Percentiles rank a stretch among this genome's conserved stretches.
phyloP scores from a whole-genome alignment of 2,888 invertebrate genomes.

The Cephus spinipes region DNA sequence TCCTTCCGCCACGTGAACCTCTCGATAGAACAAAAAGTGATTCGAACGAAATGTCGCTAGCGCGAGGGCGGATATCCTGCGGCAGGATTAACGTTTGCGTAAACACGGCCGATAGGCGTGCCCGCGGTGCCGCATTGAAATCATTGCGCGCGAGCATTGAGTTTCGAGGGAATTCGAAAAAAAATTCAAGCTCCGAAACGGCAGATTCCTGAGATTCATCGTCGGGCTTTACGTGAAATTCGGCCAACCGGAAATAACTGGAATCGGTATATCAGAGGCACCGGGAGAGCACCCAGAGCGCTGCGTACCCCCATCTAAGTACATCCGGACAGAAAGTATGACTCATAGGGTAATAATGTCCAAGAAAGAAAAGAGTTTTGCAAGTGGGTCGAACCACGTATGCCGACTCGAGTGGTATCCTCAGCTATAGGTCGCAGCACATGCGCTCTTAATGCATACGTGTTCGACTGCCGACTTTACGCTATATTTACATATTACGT shows the following conservation, averaged over 20 bases:
- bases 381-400: slow-evolving; percentile 60
- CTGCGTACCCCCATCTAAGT: neutral
- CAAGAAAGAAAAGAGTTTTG: slow-evolving; percentile 7
- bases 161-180: neutral
- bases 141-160: neutral
- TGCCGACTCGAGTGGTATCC: slow-evolving; percentile 19
- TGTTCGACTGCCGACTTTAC: neutral
- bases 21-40: neutral
- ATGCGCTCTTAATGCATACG: neutral
- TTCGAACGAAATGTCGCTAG: neutral
- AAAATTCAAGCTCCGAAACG: neutral
- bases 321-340: neutral
- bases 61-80: neutral
- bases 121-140: neutral
- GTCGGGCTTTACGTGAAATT: neutral
- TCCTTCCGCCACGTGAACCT: neutral
- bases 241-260: neutral
- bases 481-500: neutral
- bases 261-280: neutral
- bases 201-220: neutral
- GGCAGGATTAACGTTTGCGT: neutral
- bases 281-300: neutral
- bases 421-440: neutral
- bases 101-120: neutral
- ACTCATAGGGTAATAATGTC: neutral